Base-by-base conservation (phyloP, 2,113 vertebrate species). In the Dinomys branickii region DNA sequence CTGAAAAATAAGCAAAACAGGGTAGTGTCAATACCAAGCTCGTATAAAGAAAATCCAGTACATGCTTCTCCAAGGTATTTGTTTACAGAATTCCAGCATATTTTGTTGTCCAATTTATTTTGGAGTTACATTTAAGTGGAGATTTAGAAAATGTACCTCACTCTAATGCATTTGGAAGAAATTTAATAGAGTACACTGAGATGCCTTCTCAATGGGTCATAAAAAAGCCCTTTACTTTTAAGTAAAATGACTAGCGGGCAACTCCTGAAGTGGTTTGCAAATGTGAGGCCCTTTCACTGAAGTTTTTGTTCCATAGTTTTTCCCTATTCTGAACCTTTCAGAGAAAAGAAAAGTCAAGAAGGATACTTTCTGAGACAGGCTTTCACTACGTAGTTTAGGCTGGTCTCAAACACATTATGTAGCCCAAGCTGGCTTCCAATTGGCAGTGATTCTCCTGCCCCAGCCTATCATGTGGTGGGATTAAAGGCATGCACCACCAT, bases 121-220 rank as follows among this genome's bases (percentile, higher is more conserved):
- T 50, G 33, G 16, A 86, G 11, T 93, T 90, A 54, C 13, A 78
- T 92, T 85, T 85, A 90, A 52, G 90, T 22, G 24, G 24, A 77
- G n/a, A 84, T 61, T 69, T 77, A 96, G 69, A 90, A 85, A 95
- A 65, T 8, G 2, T 52, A 22, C 22, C 30, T 88, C 10, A 19
- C 28, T 81, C 69, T 85, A 84, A 90, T 75, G 33, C 73, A 52
- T 41, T 88, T 97, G 69, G 58, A 91, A 91, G 84, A 91, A 97
- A 91, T 47, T 3, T 85, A 78, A 82, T 44, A 77, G 75, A 9
- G 90, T 82, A 86, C 96, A 9, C 87, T 89, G 59, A 91, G 58
- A 78, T 63, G 88, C 38, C 35, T 82, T 82, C 81, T 65, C 16
- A 90, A 33, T 35, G 38, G 44, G 16, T 89, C 11, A 41, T 22